Percentiles rank a stretch among this genome's conserved stretches.
Evolutionary conservation across 1,140 invertebrate species (phyloP).

Genomic region (Palaemon carinicauda): DNA sequence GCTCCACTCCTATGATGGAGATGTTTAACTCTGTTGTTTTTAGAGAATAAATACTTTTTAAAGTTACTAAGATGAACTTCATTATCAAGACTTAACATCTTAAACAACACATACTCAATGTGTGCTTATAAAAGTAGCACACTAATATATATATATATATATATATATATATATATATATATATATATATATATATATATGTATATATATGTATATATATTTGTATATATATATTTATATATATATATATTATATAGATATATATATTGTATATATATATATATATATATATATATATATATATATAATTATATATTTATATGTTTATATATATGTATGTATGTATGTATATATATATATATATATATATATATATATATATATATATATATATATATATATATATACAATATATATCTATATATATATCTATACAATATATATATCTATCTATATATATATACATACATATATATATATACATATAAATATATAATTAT

Average conservation of each 20-base stretch:
- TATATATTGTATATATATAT: no score
- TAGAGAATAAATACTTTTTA: no score
- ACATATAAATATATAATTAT: background rate
- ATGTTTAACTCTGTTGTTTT: no score
- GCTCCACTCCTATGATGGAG: no score
- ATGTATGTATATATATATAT: background rate
- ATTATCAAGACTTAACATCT: no score
- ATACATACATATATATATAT: background rate
- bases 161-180: constrained; percentile 30
- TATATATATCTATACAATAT: no score
- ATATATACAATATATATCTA: no score
- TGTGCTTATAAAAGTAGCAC: no score
- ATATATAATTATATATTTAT: background rate
- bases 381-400: background rate
- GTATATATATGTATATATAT: constrained; percentile 6
- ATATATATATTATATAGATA: background rate
- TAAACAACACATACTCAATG: no score
- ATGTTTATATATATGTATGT: background rate
- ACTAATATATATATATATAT: no score
- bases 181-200: constrained; percentile 32
- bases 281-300: background rate
- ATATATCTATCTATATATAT: background rate
- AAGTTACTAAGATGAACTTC: no score
- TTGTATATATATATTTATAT: background rate
- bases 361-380: background rate